Conservation (phyloP, 2,113 vertebrate genomes). For the Perca flavescens region DNA sequence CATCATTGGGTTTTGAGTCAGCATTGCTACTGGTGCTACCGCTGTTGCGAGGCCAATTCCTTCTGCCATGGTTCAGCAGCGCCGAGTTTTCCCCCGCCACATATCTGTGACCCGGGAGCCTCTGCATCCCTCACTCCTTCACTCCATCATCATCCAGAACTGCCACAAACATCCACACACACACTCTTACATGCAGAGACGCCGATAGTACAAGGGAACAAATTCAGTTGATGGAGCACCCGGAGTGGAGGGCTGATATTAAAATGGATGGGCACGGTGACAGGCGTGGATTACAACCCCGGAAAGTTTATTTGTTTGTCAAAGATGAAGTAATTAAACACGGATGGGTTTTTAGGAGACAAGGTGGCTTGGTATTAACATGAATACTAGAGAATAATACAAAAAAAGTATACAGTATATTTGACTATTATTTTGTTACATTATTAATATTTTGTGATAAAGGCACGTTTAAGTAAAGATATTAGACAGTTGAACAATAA, state of each 20-base stretch:
- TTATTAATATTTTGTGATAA: background rate
- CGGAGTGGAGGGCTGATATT: conserved; percentile 31
- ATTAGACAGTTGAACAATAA: background rate
- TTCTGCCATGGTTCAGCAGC: conserved; percentile 62
- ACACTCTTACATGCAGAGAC: background rate
- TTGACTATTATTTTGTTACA: background rate
- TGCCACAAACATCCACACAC: conserved; percentile 1
- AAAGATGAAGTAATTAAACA: conserved; percentile 63
- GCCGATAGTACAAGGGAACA: background rate
- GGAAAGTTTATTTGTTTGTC: conserved; percentile 60
- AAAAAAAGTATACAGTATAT: background rate
- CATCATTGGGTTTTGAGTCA: conserved; percentile 70
- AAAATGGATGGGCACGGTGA: conserved; percentile 46
- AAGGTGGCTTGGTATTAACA: conserved; percentile 7
- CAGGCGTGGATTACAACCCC: conserved; percentile 44
- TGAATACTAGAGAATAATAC: background rate
- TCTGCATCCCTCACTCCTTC: conserved; percentile 41
- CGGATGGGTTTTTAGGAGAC: conserved; percentile 45
- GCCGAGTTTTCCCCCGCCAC: conserved; percentile 15
- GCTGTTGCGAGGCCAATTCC: conserved; percentile 34
- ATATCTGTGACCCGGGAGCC: conserved; percentile 41
- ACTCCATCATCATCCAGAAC: conserved; percentile 56
- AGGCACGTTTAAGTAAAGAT: background rate
- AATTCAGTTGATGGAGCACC: conserved; percentile 50
- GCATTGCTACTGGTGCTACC: conserved; percentile 39